A percentile compares a stretch with the other conserved stretches of the same genome.
Evolutionary conservation across 1,140 invertebrate genomes (phyloP).

Genomic region (Zaprionus gabonicus): DNA sequence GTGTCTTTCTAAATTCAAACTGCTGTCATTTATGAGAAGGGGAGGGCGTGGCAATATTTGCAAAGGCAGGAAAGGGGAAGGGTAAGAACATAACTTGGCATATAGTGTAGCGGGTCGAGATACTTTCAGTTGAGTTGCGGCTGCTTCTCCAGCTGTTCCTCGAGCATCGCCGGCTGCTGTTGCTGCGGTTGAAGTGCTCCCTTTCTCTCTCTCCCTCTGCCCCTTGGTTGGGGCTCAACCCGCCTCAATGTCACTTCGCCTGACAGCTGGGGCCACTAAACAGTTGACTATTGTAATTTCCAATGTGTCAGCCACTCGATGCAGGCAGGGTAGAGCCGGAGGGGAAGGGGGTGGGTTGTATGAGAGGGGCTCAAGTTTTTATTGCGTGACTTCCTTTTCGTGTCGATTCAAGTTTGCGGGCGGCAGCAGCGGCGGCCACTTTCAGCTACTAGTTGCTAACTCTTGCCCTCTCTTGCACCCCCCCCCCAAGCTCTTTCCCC

Average conservation of each 20-base stretch:
- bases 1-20: not conserved
- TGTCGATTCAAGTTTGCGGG: constrained; percentile 58
- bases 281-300: constrained; percentile 61
- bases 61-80: not conserved
- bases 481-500: too few species aligned
- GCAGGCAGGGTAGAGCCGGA: not conserved
- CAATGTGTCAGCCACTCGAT: constrained; percentile 26
- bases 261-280: constrained; percentile 47
- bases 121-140: constrained; percentile 27
- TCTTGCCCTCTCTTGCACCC: not conserved
- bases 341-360: not conserved
- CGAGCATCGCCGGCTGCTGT: not conserved
- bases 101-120: constrained; percentile 27
- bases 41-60: too few species aligned
- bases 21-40: not conserved
- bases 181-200: constrained; percentile 21
- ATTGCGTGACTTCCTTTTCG: constrained; percentile 73
- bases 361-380: constrained; percentile 52
- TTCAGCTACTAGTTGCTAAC: constrained; percentile 32
- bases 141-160: not conserved
- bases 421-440: constrained; percentile 27
- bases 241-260: constrained; percentile 42
- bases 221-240: constrained; percentile 17
- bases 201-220: not conserved
- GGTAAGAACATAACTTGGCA: not conserved